Evolutionary conservation across 2,113 vertebrate genomes (phyloP).

Genomic region (Tupaia chinensis): DNA sequence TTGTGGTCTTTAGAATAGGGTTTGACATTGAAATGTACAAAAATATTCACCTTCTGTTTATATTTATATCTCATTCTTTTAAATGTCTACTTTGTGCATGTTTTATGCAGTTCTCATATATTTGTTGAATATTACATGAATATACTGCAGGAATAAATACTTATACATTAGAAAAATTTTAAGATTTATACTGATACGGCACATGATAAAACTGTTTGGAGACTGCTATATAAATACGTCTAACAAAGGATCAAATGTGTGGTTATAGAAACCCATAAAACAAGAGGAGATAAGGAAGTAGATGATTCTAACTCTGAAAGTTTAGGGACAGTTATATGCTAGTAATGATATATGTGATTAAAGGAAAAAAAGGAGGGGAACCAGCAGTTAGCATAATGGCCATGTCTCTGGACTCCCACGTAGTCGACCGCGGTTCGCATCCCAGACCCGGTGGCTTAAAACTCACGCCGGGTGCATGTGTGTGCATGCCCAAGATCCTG

Average conservation of each 20-base stretch:
- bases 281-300: neutral
- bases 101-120: neutral
- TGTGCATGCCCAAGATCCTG: no score
- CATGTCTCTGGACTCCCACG: no score
- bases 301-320: neutral
- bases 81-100: neutral
- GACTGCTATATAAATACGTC: neutral
- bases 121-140: neutral
- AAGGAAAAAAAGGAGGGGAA: neutral
- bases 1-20: neutral
- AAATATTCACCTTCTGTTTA: neutral
- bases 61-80: neutral
- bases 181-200: neutral
- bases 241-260: neutral
- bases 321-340: neutral
- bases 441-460: no score
- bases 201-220: neutral
- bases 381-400: no score
- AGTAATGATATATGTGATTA: neutral
- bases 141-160: neutral
- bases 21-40: neutral
- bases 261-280: neutral
- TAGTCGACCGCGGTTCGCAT: no score
- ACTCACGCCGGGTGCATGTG: no score
- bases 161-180: neutral